Evolutionary conservation across 2,797 vertebrate species (phyloP), one percentile per base, ranked within the genome.

Genomic region (Pitangus sulphuratus): DNA sequence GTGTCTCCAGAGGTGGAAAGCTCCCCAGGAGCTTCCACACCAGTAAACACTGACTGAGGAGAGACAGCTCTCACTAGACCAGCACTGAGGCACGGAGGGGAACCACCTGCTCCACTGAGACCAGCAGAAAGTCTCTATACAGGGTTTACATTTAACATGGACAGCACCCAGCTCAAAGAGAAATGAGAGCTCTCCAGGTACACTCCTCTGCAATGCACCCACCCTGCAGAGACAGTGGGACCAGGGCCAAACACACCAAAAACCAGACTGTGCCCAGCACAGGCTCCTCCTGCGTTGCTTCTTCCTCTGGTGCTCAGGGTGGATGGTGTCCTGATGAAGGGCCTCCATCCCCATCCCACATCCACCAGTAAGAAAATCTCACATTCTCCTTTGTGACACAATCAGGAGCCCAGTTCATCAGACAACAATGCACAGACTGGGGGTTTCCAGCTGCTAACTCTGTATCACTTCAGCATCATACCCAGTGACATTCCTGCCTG

Each of bases 151-250:
- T 40, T 30, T 61, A 40, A 40, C 58, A 40, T 30, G 58, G 45
- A 54, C 54, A 45, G 11, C 11, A 1, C 18, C 15, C 12, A 4
- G 8, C 42, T 35, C 37, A 5, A 8, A 42, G 42, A 30, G 77
- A n/a, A 50, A 5, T 5, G 2, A 9, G 56, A 30, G 30, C 68
- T 61, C 37, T 28, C 21, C 47, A n/a, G 50, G 9, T 13, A 3
- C 5, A 61, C 6, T 4, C 25, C 12, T 40, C 44, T 51, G 12
- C 4, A 25, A 3, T 0, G 2, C 2, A 6, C 31, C 1, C 20
- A 17, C 19, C 48, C 62, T 21, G 9, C 30, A 33, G 35, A 31
- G 4, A 8, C 54, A 9, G 44, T 2, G 39, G 45, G 77, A 18
- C 7, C 5, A 2, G 70, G 31, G 77, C 56, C 15, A 12, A 42